Conservation (phyloP, 1,140 invertebrate genomes). For the Heliconius eleuchia region DNA sequence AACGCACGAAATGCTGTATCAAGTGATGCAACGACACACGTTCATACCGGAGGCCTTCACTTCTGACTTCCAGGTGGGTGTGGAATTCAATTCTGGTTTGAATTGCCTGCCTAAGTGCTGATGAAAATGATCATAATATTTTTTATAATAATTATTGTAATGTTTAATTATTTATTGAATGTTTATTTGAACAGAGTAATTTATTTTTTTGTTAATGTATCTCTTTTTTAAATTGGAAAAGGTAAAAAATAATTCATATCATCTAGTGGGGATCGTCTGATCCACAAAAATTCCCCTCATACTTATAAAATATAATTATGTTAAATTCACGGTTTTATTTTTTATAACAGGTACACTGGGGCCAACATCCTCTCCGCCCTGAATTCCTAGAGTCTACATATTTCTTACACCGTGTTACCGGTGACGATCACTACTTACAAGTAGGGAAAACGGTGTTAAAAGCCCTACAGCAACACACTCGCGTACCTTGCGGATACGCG, state of each 20-base stretch:
- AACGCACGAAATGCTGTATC: constrained; percentile 98
- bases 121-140: too few species aligned
- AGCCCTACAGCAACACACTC: constrained; percentile 93
- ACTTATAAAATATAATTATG: too few species aligned
- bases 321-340: too few species aligned
- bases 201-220: too few species aligned
- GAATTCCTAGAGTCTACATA: constrained; percentile 99
- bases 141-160: too few species aligned
- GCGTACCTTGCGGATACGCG: constrained; percentile 98
- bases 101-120: background rate
- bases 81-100: background rate
- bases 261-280: too few species aligned
- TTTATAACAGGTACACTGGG: constrained; percentile 93
- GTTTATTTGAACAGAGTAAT: too few species aligned
- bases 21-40: constrained; percentile 97
- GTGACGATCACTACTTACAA: constrained; percentile 96
- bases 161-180: too few species aligned
- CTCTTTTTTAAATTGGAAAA: too few species aligned
- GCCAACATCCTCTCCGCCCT: constrained; percentile 96
- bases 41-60: constrained; percentile 99
- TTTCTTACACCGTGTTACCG: constrained; percentile 96
- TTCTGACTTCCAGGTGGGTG: constrained; percentile 91
- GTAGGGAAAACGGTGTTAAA: constrained; percentile 96
- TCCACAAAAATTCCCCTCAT: too few species aligned
- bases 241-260: too few species aligned